These are phyloP conservation scores for Platycercus adscitus DNA, from an alignment of 2,113 vertebrate genomes.

Conservation along the genomic window DNA sequence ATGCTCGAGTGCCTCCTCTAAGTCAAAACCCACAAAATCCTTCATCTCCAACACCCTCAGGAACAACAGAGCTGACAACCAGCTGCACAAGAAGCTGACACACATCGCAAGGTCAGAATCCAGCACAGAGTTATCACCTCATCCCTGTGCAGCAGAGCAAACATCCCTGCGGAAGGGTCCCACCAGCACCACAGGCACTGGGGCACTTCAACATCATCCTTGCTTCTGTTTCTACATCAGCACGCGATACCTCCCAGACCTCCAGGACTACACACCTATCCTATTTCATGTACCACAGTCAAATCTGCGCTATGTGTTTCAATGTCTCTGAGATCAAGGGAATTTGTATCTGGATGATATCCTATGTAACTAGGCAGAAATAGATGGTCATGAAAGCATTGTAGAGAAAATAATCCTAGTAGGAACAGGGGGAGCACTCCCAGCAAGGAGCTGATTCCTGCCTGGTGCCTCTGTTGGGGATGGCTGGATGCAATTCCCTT, in stretches of 20 bases:
- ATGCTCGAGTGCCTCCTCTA: neutral
- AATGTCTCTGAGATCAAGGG: neutral
- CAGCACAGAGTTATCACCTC: neutral
- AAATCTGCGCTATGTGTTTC: neutral
- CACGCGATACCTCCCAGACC: neutral
- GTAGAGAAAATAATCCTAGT: neutral
- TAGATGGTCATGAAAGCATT: neutral
- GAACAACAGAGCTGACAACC: neutral
- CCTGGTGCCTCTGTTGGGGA: neutral
- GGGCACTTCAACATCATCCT: neutral
- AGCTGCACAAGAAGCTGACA: neutral
- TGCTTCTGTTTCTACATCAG: neutral
- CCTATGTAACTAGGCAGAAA: neutral
- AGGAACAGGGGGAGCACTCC: neutral
- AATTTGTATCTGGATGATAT: neutral
- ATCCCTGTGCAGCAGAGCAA: neutral
- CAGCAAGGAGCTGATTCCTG: neutral
- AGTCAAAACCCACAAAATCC: neutral
- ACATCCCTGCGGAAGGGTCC: neutral
- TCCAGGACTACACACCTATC: fast-evolving
- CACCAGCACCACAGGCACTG: fast-evolving
- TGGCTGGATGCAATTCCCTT: slow-evolving; percentile 27
- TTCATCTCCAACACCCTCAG: neutral
- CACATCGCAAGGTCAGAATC: neutral
- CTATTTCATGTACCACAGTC: neutral